A percentile compares a stretch with the other conserved stretches of the same genome.
phyloP scores from a whole-genome alignment of 2,888 invertebrate species.

The Zonitis immaculata region DNA sequence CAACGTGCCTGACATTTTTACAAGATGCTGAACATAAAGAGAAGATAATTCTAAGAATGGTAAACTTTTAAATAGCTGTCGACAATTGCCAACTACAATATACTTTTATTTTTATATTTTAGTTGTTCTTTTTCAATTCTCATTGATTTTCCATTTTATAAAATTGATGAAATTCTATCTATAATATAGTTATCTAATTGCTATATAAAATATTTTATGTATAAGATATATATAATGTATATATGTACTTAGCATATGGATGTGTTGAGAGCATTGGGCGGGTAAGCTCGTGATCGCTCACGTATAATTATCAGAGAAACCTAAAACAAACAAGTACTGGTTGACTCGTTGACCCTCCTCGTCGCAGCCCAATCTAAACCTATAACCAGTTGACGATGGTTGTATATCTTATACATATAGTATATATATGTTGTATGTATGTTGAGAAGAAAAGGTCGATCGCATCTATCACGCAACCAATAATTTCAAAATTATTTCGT shows the following conservation, averaged over 20 bases:
- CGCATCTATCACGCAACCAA: conserved; percentile 27
- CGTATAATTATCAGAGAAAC: conserved; percentile 48
- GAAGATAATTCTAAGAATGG: conserved; percentile 1
- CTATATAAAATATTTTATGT: no score
- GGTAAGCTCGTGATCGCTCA: conserved; percentile 47
- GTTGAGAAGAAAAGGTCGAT: conserved; percentile 16
- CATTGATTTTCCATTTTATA: no score
- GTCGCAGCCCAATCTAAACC: conserved; percentile 33
- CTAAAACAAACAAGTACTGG: conserved; percentile 49
- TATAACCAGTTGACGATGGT: conserved; percentile 23
- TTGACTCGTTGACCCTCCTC: conserved; percentile 44
- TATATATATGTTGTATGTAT: neutral
- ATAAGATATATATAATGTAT: neutral
- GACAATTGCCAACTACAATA: neutral
- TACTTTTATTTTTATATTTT: no score
- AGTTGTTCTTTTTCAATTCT: no score
- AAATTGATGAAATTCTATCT: no score
- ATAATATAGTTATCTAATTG: no score
- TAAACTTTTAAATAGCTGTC: neutral
- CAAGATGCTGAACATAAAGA: neutral
- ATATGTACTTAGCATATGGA: conserved; percentile 41
- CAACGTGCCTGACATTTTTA: conserved; percentile 5
- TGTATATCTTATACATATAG: no score
- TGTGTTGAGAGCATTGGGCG: conserved; percentile 45
- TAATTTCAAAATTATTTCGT: conserved; percentile 41